A percentile compares a stretch with the other conserved stretches of the same genome.
Conservation (phyloP, 1,140 invertebrate species). For the Aplysia californica region DNA sequence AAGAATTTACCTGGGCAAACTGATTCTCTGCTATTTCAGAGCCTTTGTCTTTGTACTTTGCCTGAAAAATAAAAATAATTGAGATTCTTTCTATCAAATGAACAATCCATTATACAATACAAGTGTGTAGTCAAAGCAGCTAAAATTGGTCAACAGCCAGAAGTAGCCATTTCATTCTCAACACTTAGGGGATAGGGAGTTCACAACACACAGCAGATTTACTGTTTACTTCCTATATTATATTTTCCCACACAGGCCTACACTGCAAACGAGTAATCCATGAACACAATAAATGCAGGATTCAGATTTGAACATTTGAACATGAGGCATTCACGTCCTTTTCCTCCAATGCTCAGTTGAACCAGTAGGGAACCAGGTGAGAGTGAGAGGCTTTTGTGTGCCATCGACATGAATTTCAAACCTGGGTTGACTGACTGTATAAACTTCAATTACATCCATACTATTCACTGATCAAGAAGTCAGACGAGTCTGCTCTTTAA, state of each 20-base stretch:
- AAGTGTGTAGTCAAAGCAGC: neutral
- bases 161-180: neutral
- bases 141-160: neutral
- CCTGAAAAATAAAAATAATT: conserved; percentile 70
- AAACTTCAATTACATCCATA: too few species aligned
- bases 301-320: too few species aligned
- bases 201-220: neutral
- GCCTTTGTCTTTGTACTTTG: conserved; percentile 94
- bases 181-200: neutral
- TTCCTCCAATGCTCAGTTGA: too few species aligned
- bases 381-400: too few species aligned
- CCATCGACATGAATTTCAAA: too few species aligned
- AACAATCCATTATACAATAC: neutral
- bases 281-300: too few species aligned
- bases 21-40: conserved; percentile 95
- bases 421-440: too few species aligned
- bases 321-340: too few species aligned
- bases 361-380: too few species aligned
- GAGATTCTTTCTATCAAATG: neutral
- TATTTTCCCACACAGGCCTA: neutral
- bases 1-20: conserved; percentile 74
- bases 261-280: too few species aligned
- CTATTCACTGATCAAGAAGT: too few species aligned
- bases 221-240: neutral
- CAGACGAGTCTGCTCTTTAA: too few species aligned